Evolutionary conservation across 2,113 vertebrate genomes (phyloP).

Genomic region (Cyprinodon variegatus): DNA sequence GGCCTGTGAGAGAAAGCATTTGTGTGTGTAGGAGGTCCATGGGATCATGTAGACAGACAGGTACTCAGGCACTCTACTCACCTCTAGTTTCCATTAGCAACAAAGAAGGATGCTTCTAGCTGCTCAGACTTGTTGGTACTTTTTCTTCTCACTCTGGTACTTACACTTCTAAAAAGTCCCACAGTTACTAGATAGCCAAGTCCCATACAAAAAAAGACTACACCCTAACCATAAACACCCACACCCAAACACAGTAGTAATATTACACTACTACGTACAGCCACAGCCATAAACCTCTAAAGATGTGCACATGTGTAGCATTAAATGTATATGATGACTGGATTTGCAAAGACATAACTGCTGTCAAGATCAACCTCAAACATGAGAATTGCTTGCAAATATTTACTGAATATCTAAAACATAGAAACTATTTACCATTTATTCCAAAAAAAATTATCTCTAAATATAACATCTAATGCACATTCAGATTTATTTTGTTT

Average conservation of each 20-base stretch:
- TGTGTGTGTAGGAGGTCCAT: constrained; percentile 59
- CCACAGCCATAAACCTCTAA: constrained; percentile 40
- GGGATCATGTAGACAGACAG: constrained; percentile 73
- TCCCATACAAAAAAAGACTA: constrained; percentile 30
- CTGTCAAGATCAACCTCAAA: not conserved
- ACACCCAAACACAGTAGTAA: constrained; percentile 47
- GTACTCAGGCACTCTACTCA: constrained; percentile 71
- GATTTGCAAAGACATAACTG: constrained; percentile 5
- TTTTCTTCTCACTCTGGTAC: constrained; percentile 45
- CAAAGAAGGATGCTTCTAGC: constrained; percentile 46
- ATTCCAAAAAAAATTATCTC: not conserved
- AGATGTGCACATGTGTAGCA: constrained; percentile 4
- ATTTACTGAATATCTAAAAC: not conserved
- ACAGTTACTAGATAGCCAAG: constrained; percentile 37
- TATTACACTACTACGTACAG: constrained; percentile 42
- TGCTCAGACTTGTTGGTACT: constrained; percentile 30
- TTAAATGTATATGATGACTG: constrained; percentile 19
- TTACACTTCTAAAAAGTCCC: constrained; percentile 17
- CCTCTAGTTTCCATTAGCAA: constrained; percentile 57
- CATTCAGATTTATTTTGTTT: not conserved
- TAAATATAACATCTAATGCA: not conserved
- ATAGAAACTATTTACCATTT: not conserved
- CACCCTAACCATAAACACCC: constrained; percentile 64
- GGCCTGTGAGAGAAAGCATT: constrained; percentile 53
- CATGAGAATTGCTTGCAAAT: not conserved